Conservation (phyloP, 2,113 vertebrate species). For the Coracopsis vasa region DNA sequence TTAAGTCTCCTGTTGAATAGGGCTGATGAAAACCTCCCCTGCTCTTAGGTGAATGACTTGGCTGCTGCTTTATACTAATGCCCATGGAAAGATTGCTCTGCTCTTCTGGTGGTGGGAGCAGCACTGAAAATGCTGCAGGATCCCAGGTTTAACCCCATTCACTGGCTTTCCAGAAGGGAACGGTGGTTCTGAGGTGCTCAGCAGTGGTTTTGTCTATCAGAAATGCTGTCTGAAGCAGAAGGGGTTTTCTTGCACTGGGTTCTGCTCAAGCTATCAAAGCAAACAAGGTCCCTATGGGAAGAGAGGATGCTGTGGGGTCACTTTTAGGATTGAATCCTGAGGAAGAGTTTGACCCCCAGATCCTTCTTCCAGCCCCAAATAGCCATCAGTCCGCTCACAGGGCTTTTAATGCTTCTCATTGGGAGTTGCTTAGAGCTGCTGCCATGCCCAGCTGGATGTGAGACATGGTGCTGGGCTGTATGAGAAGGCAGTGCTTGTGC, state of each 20-base stretch:
- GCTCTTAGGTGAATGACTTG: not conserved
- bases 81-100: not conserved
- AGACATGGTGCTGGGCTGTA: accelerated
- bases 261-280: not conserved
- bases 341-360: not conserved
- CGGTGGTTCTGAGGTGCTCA: accelerated
- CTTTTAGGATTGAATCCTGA: not conserved
- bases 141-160: not conserved
- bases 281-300: not conserved
- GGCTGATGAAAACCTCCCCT: not conserved
- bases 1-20: not conserved
- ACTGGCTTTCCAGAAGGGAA: not conserved
- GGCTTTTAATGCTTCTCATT: not conserved
- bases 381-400: not conserved
- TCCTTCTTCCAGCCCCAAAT: not conserved
- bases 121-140: not conserved
- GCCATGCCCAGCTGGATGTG: not conserved
- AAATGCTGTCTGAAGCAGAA: not conserved
- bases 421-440: not conserved
- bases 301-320: not conserved
- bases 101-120: not conserved
- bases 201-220: accelerated
- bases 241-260: not conserved
- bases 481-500: not conserved
- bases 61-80: not conserved